These are phyloP conservation scores for Tenthredo mesomela DNA, from an alignment of 2,888 invertebrate species.

Conservation along the genomic window DNA sequence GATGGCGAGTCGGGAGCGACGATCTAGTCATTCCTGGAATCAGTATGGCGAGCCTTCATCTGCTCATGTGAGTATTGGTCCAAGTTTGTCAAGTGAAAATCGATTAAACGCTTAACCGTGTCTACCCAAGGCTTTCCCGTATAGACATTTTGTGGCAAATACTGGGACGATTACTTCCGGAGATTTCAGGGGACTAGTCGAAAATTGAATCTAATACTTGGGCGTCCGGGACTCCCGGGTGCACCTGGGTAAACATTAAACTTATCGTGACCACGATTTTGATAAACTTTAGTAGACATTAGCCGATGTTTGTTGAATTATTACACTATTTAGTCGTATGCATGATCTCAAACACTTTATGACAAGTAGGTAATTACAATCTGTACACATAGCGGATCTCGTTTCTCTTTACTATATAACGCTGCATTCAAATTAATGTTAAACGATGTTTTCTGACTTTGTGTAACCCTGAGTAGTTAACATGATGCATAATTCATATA, in stretches of 20 bases:
- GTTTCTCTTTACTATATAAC: neutral
- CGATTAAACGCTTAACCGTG: conserved; percentile 2
- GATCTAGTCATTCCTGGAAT: conserved; percentile 91
- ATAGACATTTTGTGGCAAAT: conserved; percentile 7
- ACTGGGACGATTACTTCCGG: conserved; percentile 37
- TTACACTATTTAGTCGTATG: neutral
- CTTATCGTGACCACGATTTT: neutral
- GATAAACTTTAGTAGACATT: neutral
- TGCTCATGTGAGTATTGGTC: conserved; percentile 84
- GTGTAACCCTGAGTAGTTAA: neutral
- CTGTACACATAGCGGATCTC: neutral
- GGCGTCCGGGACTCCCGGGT: neutral
- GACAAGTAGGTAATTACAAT: conserved; percentile 1
- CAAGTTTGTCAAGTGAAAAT: conserved; percentile 12
- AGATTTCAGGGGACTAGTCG: conserved; percentile 2
- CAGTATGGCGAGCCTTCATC: conserved; percentile 85
- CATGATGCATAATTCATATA: conserved; percentile 37
- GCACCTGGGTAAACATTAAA: conserved; percentile 8
- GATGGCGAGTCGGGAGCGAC: conserved; percentile 92
- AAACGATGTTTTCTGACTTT: neutral
- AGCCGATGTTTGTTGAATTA: neutral
- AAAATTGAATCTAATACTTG: conserved; percentile 30
- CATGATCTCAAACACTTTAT: neutral
- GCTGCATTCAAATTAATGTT: conserved; percentile 31
- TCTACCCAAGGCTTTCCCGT: neutral